Evolutionary conservation across 2,113 vertebrate species (phyloP), one percentile per base, ranked within the genome.

Genomic region (Paramisgurnus dabryanus): DNA sequence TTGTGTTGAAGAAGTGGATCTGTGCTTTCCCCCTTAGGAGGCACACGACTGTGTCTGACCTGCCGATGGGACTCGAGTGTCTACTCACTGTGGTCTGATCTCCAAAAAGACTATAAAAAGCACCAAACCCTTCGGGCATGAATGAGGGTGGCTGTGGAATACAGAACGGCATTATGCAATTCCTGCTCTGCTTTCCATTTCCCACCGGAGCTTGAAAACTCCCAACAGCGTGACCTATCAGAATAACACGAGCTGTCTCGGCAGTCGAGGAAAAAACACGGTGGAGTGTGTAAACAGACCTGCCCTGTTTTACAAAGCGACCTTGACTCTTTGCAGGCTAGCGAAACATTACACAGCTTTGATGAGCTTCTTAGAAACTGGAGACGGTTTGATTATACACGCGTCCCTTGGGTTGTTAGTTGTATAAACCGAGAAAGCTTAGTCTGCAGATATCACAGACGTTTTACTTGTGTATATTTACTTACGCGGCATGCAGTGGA

Each of bases 81-180:
- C 73, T 75, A 49, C 73, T 45, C 17, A 34, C 18, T 39, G 45
- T 53, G 27, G 43, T 73, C 72, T 58, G 76, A 60, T 87, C 78
- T 78, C 73, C 45, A 71, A 85, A 77, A 68, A 11, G 50, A 69
- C 87, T 89, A 85, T 87, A 90, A 88, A 85, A 83, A 86, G 86
- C 82, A 67, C 73, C 76, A 75, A 67, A 79, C 85, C 83, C 60
- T 50, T 27, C 12, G 18, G 73, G 43, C 22, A 64, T 75, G 3
- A 39, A 43, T 9, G 7, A 63, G 57, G 70, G 18, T 41, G 80
- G 76, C 10, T 8, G 22, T 78, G 63, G 43, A 75, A 57, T 64
- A 71, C 67, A 67, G 17, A 71, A 81, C 71, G 67, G 34, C 78
- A 71, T 86, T 86, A 87, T 79, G 87, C 81, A 90, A 88, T 86